Base-by-base conservation (phyloP, 2,797 vertebrate species). In the Geotrypetes seraphini region DNA sequence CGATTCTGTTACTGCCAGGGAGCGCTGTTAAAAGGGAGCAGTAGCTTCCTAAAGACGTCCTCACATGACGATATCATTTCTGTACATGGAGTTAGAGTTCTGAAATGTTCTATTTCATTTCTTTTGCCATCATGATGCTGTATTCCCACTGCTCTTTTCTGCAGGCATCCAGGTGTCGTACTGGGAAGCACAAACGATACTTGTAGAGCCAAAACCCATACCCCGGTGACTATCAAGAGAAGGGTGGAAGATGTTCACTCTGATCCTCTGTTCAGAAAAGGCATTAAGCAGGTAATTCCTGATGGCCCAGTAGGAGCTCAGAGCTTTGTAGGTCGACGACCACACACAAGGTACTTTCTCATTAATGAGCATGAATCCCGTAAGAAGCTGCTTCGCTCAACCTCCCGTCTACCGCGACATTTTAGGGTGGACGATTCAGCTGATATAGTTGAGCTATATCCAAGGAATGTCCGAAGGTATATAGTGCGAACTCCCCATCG, bases 181-280 rank as follows among this genome's bases (percentile, higher is more conserved):
- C 36, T 60, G 1, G 70, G 73, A 11, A 84, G 80, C 5, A 46
- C 75, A 1, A 76, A 71, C 2, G 72, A 85, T 14, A 43, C 76
- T 47, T 69, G 56, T 43, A 77, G 67, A 48, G 72, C 73, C 36
- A 89, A 85, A 60, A 59, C 83, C 46, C 74, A 78, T 47, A 46
- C 62, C 1, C 76, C 74, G 7, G 71, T 57, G 27, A 57, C 61
- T 3, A 52, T 67, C 10, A 39, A 66, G 43, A 70, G 65, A 26
- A 69, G 33, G 31, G 8, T 25, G 2, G 84, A 86, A 31, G 75
- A 66, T 29, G 53, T 74, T 22, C 78, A 63, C 40, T 92, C 86
- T 2, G 90, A 92, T 13, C 87, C 89, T 6, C 63, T 89, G 26
- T 90, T 84, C 73, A 81, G 81, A 42, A 92, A 87, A 72, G 68